Evolutionary conservation across 2,888 invertebrate species (phyloP).

Genomic region (Apamea anceps): DNA sequence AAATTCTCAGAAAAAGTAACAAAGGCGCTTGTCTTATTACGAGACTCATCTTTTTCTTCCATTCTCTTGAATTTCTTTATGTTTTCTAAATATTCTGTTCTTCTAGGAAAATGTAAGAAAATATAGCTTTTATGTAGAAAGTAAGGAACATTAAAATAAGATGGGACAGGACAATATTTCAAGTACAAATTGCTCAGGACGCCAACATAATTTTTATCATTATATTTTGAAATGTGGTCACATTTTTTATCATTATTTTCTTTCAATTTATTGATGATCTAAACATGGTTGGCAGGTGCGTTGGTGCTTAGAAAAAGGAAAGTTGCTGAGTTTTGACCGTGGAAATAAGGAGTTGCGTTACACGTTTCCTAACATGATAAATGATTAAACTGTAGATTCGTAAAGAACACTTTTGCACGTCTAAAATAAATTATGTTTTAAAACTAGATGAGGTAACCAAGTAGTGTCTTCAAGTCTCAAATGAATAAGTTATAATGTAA

Average conservation of each 20-base stretch:
- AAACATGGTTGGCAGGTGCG: constrained; percentile 44
- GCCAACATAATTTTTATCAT: constrained; percentile 71
- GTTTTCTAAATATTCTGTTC: constrained; percentile 9
- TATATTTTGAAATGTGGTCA: constrained; percentile 35
- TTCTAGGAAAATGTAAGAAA: constrained; percentile 22
- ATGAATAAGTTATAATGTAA: not conserved
- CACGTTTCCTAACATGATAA: not conserved
- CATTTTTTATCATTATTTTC: constrained; percentile 67
- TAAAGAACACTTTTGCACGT: not conserved
- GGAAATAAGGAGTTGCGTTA: not conserved
- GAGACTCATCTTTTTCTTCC: constrained; percentile 9
- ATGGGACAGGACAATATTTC: constrained; percentile 60
- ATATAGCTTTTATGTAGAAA: constrained; percentile 22
- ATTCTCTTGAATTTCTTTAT: constrained; percentile 11
- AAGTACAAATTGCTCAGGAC: constrained; percentile 69
- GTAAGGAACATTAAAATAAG: constrained; percentile 57
- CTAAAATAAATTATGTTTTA: not conserved
- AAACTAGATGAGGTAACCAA: not conserved
- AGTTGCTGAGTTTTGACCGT: not conserved
- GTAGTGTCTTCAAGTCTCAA: not conserved
- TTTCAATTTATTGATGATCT: constrained; percentile 64
- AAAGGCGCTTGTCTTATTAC: constrained; percentile 10
- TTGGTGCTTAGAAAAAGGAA: constrained; percentile 3
- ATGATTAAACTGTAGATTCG: not conserved
- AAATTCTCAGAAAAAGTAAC: not conserved